phyloP scores from a whole-genome alignment of 2,113 vertebrate genomes.

The Pseudolaguvia tuberculata region DNA sequence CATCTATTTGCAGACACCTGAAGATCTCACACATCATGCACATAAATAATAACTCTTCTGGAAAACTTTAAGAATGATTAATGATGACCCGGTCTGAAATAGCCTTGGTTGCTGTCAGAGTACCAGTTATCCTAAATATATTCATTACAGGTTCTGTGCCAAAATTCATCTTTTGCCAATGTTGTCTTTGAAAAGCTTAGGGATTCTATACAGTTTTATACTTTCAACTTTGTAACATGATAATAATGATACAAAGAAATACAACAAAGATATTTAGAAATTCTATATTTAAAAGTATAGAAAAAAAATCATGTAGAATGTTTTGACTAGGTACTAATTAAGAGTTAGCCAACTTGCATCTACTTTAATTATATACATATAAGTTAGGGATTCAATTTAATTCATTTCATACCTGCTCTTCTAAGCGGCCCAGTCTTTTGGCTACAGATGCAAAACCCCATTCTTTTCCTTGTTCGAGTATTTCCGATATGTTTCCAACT shows the following conservation, averaged over 20 bases:
- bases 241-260: neutral
- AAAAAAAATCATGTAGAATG: neutral
- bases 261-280: neutral
- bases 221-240: neutral
- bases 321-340: too few species aligned
- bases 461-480: conserved; percentile 71
- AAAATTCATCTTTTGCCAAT: too few species aligned
- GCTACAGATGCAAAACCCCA: conserved; percentile 61
- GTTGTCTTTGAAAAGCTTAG: neutral
- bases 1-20: neutral
- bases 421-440: conserved; percentile 73
- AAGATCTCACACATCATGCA: neutral
- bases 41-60: neutral
- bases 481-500: conserved; percentile 69
- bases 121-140: neutral
- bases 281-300: neutral
- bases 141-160: neutral
- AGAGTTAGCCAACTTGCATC: neutral
- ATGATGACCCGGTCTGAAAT: too few species aligned
- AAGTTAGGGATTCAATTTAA: too few species aligned
- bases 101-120: neutral
- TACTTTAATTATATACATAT: neutral
- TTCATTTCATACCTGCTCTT: conserved; percentile 78
- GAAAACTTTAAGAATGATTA: neutral
- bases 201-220: neutral